A percentile compares a stretch with the other conserved stretches of the same genome.
Conservation (phyloP, 2,888 invertebrate genomes). For the Eucriotettix oculatus region DNA sequence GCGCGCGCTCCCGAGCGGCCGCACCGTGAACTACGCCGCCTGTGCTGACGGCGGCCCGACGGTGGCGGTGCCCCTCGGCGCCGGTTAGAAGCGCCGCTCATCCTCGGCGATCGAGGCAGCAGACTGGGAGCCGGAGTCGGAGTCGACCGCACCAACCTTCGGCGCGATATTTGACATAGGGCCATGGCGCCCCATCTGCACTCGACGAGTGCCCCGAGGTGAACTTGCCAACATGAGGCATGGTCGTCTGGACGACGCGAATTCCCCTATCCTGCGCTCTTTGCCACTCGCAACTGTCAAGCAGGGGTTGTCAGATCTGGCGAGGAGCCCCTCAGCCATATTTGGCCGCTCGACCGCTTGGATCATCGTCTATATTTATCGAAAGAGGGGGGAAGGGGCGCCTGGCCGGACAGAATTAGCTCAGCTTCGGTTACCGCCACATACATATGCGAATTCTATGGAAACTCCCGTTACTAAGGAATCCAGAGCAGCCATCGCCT, state of each 20-base stretch:
- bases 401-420: constrained; percentile 5
- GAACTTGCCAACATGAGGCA: no score
- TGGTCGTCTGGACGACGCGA: no score
- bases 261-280: no score
- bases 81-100: constrained; percentile 21
- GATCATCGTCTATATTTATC: constrained; percentile 7
- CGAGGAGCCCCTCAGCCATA: constrained; percentile 15
- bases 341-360: constrained; percentile 16
- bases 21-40: constrained; percentile 6
- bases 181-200: not conserved
- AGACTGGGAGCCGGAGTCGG: not conserved
- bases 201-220: not conserved
- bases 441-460: no score
- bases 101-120: not conserved
- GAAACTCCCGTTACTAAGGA: no score
- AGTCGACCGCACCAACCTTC: no score
- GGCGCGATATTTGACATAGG: not conserved
- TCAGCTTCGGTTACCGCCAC: not conserved
- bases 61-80: constrained; percentile 3
- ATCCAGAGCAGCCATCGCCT: no score
- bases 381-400: no score
- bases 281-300: no score
- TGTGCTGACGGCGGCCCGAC: constrained; percentile 4
- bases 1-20: constrained; percentile 15
- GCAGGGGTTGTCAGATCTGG: not conserved